Evolutionary conservation across 1,140 invertebrate species (phyloP).

Genomic region (Microvelia longipes): DNA sequence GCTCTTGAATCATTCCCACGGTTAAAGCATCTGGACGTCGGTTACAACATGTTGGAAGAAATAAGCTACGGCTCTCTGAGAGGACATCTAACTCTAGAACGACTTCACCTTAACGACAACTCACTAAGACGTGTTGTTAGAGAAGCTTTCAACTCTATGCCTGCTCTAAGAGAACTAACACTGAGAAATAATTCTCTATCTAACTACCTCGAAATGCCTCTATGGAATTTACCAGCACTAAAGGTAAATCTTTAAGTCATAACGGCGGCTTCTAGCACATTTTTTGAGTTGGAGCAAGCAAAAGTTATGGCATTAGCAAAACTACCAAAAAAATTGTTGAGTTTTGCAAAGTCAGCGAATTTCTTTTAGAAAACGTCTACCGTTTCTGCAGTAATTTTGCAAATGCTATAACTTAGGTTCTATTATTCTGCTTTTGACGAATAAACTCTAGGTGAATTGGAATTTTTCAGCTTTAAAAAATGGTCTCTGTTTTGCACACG

Average conservation of each 20-base stretch:
- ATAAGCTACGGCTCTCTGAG: slow-evolving; percentile 55
- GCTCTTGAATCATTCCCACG: slow-evolving; percentile 54
- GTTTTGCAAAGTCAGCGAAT: too few species aligned
- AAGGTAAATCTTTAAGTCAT: slow-evolving; percentile 43
- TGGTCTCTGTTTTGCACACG: too few species aligned
- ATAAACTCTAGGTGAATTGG: too few species aligned
- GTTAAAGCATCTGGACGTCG: slow-evolving; percentile 22
- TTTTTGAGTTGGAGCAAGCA: not conserved
- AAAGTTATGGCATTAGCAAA: too few species aligned
- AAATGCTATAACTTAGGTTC: too few species aligned
- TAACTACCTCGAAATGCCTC: slow-evolving; percentile 40
- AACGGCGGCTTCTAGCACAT: not conserved
- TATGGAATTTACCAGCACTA: slow-evolving; percentile 63
- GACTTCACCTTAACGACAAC: slow-evolving; percentile 65
- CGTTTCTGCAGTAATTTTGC: too few species aligned
- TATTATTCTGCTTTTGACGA: too few species aligned
- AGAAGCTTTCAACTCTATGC: slow-evolving; percentile 63
- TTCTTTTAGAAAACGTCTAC: too few species aligned
- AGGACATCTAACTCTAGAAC: slow-evolving; percentile 60
- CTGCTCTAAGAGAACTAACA: slow-evolving; percentile 59
- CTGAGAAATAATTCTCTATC: slow-evolving; percentile 61
- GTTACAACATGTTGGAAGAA: slow-evolving; percentile 37
- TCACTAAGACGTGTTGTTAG: slow-evolving; percentile 50
- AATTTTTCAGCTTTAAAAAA: too few species aligned
- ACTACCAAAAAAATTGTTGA: too few species aligned